phyloP scores from a whole-genome alignment of 2,113 vertebrate genomes.

The Pseudopodoces humilis region DNA sequence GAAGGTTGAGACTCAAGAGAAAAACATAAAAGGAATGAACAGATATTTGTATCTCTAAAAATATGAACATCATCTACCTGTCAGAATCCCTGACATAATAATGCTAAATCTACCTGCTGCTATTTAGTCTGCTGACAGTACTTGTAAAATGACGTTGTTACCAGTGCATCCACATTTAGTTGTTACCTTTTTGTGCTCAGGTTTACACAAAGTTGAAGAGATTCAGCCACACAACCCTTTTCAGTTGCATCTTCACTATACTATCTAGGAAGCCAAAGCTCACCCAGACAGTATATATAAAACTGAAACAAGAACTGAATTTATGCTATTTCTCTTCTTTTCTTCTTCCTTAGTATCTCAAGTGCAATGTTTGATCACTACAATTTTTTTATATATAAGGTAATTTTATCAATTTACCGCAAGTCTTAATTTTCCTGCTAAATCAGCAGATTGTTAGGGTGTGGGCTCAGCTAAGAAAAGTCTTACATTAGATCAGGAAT shows the following conservation, averaged over 20 bases:
- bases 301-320: not conserved
- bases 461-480: constrained; percentile 59
- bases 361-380: not conserved
- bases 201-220: not conserved
- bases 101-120: constrained; percentile 48
- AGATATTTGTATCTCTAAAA: constrained; percentile 30
- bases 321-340: constrained; percentile 12
- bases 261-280: constrained; percentile 38
- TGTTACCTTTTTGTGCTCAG: constrained; percentile 22
- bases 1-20: constrained; percentile 24
- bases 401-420: not conserved
- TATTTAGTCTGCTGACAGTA: constrained; percentile 7
- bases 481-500: constrained; percentile 37
- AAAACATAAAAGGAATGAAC: constrained; percentile 10
- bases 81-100: constrained; percentile 29
- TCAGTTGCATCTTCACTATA: not conserved
- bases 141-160: not conserved
- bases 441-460: constrained; percentile 23
- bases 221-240: constrained; percentile 49
- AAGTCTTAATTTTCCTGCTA: constrained; percentile 36
- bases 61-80: constrained; percentile 29
- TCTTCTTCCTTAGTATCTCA: constrained; percentile 13
- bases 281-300: constrained; percentile 32
- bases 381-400: not conserved
- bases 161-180: not conserved